Evolutionary conservation across 1,140 invertebrate genomes (phyloP).

Genomic region (Trichonephila inaurata): DNA sequence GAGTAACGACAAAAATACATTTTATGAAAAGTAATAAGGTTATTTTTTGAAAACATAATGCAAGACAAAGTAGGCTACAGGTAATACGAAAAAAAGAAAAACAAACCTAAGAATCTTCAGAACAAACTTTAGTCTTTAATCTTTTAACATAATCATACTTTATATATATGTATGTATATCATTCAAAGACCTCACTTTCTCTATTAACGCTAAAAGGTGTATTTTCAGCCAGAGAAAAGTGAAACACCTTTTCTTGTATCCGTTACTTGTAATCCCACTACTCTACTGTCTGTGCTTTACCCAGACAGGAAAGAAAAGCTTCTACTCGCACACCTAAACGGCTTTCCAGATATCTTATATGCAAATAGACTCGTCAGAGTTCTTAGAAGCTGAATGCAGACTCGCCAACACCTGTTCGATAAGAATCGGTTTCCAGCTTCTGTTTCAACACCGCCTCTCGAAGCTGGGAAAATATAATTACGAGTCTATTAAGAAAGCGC

Average conservation of each 20-base stretch:
- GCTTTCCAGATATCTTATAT: conserved; percentile 68
- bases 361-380: conserved; percentile 65
- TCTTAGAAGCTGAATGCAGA: conserved; percentile 62
- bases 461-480: conserved; percentile 76
- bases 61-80: too few relatives aligned
- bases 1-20: too few relatives aligned
- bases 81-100: neutral
- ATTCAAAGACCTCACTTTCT: neutral
- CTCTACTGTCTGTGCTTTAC: neutral
- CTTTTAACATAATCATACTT: too few relatives aligned
- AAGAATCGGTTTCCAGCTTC: conserved; percentile 50
- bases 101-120: neutral
- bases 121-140: neutral
- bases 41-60: too few relatives aligned
- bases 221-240: neutral
- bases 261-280: conserved; percentile 31
- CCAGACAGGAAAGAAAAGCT: conserved; percentile 58
- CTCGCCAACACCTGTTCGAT: conserved; percentile 68
- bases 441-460: conserved; percentile 68
- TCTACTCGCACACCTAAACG: conserved; percentile 67
- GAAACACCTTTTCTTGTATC: conserved; percentile 34
- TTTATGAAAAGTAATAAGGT: too few relatives aligned
- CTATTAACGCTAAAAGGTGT: neutral
- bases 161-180: too few relatives aligned
- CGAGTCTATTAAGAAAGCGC: conserved; percentile 69